Percentiles rank a stretch among this genome's conserved stretches.
Evolutionary conservation across 1,140 invertebrate species (phyloP).

Genomic region (Bemisia tabaci): DNA sequence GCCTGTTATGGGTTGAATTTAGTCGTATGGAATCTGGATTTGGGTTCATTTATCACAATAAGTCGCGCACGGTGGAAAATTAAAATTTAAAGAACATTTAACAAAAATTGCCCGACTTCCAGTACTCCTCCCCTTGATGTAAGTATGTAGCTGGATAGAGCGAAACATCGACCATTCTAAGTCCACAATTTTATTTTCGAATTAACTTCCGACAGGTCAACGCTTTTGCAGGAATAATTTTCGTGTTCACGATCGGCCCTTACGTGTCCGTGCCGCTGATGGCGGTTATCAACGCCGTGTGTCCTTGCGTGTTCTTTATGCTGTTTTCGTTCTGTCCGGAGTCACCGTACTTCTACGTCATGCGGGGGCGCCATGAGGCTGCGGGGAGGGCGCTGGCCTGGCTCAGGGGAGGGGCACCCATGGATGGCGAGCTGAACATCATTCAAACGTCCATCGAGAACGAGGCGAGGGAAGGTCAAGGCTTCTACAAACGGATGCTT

Average conservation of each 20-base stretch:
- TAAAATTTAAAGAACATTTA: no score
- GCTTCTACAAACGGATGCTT: not conserved
- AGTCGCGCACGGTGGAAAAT: no score
- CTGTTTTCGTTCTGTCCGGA: constrained; percentile 45
- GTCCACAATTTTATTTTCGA: no score
- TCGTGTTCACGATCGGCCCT: constrained; percentile 56
- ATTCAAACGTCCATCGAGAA: not conserved
- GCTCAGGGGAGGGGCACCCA: constrained; percentile 12
- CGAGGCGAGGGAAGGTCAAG: not conserved
- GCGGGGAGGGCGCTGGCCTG: constrained; percentile 37
- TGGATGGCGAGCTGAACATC: not conserved
- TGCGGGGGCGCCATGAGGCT: constrained; percentile 39
- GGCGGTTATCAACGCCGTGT: constrained; percentile 18
- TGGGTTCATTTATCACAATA: no score
- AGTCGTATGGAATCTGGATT: no score
- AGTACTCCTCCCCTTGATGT: no score
- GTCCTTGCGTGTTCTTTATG: constrained; percentile 36
- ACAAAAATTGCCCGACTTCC: no score
- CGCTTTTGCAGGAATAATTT: constrained; percentile 64
- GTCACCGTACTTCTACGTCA: constrained; percentile 44
- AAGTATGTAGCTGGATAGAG: no score
- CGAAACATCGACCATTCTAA: no score
- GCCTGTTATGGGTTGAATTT: no score
- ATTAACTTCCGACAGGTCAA: no score
- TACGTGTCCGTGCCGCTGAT: constrained; percentile 16